Evolutionary conservation across 2,888 invertebrate species (phyloP), one percentile per base, ranked within the genome.

Genomic region (Carabus problematicus): DNA sequence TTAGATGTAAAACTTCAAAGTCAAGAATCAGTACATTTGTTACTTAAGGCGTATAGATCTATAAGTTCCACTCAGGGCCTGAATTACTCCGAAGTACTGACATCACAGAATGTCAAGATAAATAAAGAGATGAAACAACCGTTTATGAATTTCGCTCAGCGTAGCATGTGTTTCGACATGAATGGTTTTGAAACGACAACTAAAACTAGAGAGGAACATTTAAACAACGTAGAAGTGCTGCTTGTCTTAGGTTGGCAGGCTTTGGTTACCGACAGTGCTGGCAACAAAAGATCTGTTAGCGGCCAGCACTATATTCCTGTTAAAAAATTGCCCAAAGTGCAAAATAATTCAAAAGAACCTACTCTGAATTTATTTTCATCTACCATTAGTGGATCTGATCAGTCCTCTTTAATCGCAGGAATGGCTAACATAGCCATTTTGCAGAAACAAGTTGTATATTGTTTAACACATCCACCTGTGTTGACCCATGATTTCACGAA

Each of bases 271-370:
- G 86, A 89, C 74, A 85, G 83, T 72, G 83, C 81, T 8, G 85
- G 84, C 41, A 79, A 81, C 42, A 86, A 84, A 49, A 84, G 85
- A 68, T 81, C 84, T 6, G 87, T 88, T 8, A 80, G 88, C 60
- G 93, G 93, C 0, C 92, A 92, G 75, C 91, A 89, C 76, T 88
- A 88, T 75, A 79, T 67, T 78, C 75, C 66, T 71, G 75, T 41
- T 77, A 77, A 63, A 78, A 77, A 70, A 56, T 79, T 11, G 69
- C 79, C 40, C 76, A 79, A 9, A 81, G 76, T 68, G 75, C 75
- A 40, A 70, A 80, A 45, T 72, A 72, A 56, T 78, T 80, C 39
- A 70, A 73, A 8, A 74, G 75, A 40, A 73, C 16, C 49, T 40
- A 52, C 16, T 12, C 29, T 39, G 16, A 66, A 16, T 66, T 39